phyloP scores from a whole-genome alignment of 2,888 invertebrate species.

The Bruchidius siliquastri region DNA sequence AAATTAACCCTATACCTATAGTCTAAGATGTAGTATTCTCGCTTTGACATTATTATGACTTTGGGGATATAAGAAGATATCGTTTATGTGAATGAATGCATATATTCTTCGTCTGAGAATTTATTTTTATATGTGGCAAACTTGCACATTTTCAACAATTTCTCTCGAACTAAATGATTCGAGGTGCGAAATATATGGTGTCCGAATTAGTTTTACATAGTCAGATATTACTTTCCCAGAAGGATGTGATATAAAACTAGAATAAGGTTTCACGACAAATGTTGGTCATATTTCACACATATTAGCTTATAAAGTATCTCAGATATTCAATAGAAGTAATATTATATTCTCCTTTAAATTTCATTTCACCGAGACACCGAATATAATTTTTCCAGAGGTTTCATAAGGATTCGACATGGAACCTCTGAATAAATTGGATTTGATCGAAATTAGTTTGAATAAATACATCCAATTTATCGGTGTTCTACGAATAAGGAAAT shows the following conservation, averaged over 20 bases:
- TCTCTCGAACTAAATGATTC: too few relatives aligned
- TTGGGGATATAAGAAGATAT: too few relatives aligned
- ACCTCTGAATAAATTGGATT: background rate
- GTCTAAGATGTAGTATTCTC: too few relatives aligned
- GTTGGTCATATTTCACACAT: background rate
- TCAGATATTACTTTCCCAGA: too few relatives aligned
- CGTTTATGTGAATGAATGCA: too few relatives aligned
- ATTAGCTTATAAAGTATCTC: background rate
- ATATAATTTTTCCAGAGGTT: background rate
- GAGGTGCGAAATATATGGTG: too few relatives aligned
- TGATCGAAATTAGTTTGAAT: background rate
- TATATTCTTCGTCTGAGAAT: too few relatives aligned
- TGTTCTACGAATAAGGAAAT: background rate
- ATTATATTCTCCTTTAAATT: background rate
- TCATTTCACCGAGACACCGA: background rate
- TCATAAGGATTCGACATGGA: background rate
- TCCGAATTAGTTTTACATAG: too few relatives aligned
- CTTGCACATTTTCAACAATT: too few relatives aligned
- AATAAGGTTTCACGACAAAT: background rate
- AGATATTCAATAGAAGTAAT: background rate
- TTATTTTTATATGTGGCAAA: too few relatives aligned
- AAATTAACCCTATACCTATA: too few relatives aligned
- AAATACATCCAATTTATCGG: background rate
- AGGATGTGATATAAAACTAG: background rate
- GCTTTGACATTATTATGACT: too few relatives aligned